These are phyloP conservation scores for Drosophila subobscura DNA, from an alignment of 1,140 invertebrate genomes.

Conservation along the genomic window DNA sequence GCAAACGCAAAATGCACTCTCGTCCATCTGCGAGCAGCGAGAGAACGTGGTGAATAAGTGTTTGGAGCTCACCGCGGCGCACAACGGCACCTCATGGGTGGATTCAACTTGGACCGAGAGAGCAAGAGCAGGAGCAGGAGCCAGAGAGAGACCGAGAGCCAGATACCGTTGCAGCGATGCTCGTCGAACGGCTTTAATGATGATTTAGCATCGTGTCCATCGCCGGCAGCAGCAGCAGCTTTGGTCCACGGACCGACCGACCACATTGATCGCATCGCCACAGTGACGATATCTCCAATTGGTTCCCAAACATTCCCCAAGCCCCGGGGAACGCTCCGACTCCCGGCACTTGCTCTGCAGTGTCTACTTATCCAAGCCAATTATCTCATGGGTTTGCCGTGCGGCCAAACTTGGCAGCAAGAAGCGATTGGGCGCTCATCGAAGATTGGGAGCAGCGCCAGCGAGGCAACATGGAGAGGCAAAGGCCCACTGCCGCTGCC, in stretches of 20 bases:
- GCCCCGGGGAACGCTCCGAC: not conserved
- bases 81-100: too few species aligned
- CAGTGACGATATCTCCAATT: constrained; percentile 69
- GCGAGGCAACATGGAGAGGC: not conserved
- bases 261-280: constrained; percentile 40
- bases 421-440: constrained; percentile 66
- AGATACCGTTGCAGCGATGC: too few species aligned
- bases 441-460: constrained; percentile 32
- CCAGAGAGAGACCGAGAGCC: not conserved
- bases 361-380: constrained; percentile 64
- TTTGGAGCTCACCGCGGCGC: too few species aligned
- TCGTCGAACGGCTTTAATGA: constrained; percentile 53
- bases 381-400: constrained; percentile 44
- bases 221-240: constrained; percentile 1
- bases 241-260: not conserved
- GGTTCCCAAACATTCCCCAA: constrained; percentile 56
- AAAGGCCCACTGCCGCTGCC: too few species aligned
- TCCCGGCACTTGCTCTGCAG: constrained; percentile 4
- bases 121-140: not conserved
- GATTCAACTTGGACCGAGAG: too few species aligned
- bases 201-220: constrained; percentile 38
- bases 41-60: too few species aligned
- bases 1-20: too few species aligned
- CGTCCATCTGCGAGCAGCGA: too few species aligned
- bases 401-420: constrained; percentile 13